phyloP scores from a whole-genome alignment of 2,797 vertebrate genomes.

The Eulemur rubriventer region DNA sequence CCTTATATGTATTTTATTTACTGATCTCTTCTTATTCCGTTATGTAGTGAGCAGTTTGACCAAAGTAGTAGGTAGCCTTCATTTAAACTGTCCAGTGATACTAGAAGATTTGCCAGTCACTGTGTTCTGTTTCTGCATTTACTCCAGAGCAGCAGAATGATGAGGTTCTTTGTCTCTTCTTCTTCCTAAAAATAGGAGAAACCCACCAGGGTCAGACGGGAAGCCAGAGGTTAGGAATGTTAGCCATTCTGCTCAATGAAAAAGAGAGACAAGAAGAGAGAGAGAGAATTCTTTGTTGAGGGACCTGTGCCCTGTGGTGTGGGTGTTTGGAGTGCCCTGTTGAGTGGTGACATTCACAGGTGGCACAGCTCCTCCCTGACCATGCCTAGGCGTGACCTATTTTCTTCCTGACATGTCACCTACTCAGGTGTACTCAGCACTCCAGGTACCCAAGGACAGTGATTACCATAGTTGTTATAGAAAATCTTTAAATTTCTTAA shows the following conservation, averaged over 20 bases:
- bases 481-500: background rate
- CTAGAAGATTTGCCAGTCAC: background rate
- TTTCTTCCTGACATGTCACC: background rate
- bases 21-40: background rate
- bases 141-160: background rate
- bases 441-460: background rate
- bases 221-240: background rate
- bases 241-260: background rate
- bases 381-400: background rate
- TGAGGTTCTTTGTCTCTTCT: background rate
- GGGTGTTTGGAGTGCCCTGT: background rate
- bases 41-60: background rate
- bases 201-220: background rate
- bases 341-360: background rate
- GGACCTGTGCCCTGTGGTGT: background rate
- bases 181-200: background rate
- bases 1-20: background rate
- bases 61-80: background rate
- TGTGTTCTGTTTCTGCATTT: background rate
- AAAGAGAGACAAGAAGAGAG: background rate
- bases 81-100: background rate
- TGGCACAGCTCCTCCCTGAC: background rate
- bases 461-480: background rate
- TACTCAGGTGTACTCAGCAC: too few relatives aligned
- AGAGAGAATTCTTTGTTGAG: background rate